A percentile compares a stretch with the other conserved stretches of the same genome.
Evolutionary conservation across 1,140 invertebrate genomes (phyloP).

Genomic region (Solenopsis invicta): DNA sequence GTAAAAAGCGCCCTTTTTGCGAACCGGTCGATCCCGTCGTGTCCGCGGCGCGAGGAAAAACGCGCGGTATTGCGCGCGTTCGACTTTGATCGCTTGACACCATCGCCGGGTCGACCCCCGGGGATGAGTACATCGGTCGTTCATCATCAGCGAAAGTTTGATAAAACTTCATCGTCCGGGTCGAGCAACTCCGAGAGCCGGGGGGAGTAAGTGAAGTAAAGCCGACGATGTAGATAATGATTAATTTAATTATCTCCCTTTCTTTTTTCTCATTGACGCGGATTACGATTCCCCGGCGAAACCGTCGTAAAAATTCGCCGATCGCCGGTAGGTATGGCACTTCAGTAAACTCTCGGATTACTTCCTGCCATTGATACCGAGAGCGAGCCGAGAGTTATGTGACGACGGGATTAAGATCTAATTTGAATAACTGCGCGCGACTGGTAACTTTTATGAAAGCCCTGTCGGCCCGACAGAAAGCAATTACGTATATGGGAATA

Average conservation of each 20-base stretch:
- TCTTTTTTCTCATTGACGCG: neutral
- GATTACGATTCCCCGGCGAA: constrained; percentile 21
- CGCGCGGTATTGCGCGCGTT: constrained; percentile 40
- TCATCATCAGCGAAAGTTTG: constrained; percentile 78
- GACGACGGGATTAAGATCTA: constrained; percentile 44
- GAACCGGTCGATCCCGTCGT: constrained; percentile 28
- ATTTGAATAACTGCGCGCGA: constrained; percentile 53
- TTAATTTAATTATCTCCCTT: constrained; percentile 80
- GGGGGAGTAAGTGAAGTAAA: constrained; percentile 80
- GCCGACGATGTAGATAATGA: constrained; percentile 79
- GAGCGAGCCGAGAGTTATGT: constrained; percentile 15
- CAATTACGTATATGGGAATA: constrained; percentile 55
- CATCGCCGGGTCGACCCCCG: neutral
- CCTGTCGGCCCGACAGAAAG: constrained; percentile 33
- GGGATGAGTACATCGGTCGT: constrained; percentile 69
- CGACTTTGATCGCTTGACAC: constrained; percentile 47
- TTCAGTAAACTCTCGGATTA: constrained; percentile 20
- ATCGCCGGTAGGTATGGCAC: neutral
- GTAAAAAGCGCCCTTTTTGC: constrained; percentile 60
- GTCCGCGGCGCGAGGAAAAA: constrained; percentile 40
- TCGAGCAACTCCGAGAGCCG: constrained; percentile 43
- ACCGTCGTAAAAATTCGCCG: constrained; percentile 44
- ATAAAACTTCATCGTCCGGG: constrained; percentile 77
- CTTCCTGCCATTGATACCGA: constrained; percentile 30
- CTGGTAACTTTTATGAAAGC: constrained; percentile 46